These are phyloP conservation scores for Neotragus moschatus DNA, from an alignment of 2,113 vertebrate species.

Conservation along the genomic window DNA sequence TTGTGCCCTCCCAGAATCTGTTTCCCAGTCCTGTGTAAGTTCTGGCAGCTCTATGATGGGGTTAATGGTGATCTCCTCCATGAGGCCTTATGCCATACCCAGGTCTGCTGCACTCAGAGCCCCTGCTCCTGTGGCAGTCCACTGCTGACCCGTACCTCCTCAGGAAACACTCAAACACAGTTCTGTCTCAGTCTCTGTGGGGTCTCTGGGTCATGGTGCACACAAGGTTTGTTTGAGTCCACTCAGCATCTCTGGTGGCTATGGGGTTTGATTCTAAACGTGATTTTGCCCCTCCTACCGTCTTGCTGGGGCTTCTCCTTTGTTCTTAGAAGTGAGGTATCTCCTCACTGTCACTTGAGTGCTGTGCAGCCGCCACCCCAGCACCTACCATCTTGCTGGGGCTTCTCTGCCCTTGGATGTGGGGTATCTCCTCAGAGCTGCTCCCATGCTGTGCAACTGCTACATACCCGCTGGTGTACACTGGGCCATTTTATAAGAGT, in stretches of 20 bases:
- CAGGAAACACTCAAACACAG: not conserved
- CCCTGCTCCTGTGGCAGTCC: accelerated
- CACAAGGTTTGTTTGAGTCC: not conserved
- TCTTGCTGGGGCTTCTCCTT: not conserved
- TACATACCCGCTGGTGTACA: accelerated
- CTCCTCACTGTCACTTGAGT: not conserved
- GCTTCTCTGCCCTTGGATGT: not conserved
- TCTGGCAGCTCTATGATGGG: accelerated
- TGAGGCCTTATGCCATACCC: not conserved
- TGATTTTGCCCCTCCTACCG: accelerated
- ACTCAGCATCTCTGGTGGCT: accelerated
- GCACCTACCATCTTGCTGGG: not conserved
- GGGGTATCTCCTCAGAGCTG: not conserved
- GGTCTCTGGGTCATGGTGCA: not conserved
- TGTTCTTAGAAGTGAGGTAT: not conserved
- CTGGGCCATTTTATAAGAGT: not conserved
- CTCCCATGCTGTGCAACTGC: not conserved
- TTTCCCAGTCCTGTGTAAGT: not conserved
- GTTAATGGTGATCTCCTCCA: not conserved
- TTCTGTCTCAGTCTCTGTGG: not conserved
- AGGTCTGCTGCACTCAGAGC: not conserved
- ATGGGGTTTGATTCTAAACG: not conserved
- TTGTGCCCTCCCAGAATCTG: not conserved
- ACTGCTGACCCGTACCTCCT: accelerated
- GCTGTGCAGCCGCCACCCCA: not conserved